These are phyloP conservation scores for Trissolcus brochymenae DNA, from an alignment of 2,888 invertebrate species.

Conservation along the genomic window DNA sequence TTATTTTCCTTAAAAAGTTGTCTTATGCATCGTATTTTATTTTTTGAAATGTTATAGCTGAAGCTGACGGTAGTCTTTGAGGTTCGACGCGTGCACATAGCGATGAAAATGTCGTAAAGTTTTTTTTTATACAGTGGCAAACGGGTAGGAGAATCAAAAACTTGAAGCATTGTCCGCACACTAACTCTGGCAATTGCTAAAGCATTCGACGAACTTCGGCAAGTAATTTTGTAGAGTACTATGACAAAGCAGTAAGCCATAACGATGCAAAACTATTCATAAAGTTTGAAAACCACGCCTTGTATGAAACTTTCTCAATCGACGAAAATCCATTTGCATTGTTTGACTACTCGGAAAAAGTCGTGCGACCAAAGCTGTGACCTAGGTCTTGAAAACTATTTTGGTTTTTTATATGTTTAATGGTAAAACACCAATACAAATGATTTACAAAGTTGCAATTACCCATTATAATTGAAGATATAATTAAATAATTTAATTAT, in stretches of 20 bases:
- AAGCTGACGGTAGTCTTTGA: no score
- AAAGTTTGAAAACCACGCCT: constrained; percentile 53
- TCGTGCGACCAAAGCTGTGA: neutral
- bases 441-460: no score
- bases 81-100: no score
- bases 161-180: constrained; percentile 40
- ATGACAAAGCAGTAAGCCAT: constrained; percentile 54
- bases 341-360: constrained; percentile 39
- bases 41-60: no score
- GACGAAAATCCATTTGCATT: constrained; percentile 50
- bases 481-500: neutral
- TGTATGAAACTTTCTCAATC: constrained; percentile 50
- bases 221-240: constrained; percentile 53
- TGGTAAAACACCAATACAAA: neutral
- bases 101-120: no score
- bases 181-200: constrained; percentile 47
- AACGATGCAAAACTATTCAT: constrained; percentile 59
- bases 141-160: constrained; percentile 10
- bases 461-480: no score
- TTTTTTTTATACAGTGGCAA: neutral
- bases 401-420: no score
- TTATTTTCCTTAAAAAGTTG: no score
- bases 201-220: constrained; percentile 46
- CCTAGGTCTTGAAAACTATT: no score
- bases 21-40: no score